Base-by-base conservation (phyloP, 1,140 invertebrate species). In the Polypedilum vanderplanki region DNA sequence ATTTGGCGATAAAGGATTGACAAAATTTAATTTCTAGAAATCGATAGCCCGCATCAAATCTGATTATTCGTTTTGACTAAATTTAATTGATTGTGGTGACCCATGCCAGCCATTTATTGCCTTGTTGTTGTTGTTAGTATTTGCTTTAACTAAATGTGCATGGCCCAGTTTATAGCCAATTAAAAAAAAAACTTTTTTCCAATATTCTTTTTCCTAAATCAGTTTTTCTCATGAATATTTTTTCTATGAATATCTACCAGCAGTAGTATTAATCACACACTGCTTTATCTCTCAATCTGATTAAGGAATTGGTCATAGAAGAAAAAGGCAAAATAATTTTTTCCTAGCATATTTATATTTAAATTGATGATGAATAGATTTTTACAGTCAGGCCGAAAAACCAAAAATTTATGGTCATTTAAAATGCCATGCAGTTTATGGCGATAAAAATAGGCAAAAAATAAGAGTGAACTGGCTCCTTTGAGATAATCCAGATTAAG, bases 401-500 rank as follows among this genome's bases (percentile, higher is more conserved):
- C 46, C 9, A 12, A 57, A 57, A n/a, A n/a, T 57, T 57, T 57
- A 57, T 57, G 46, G 10, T 15, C 15, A 57, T 57, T 57, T 57
- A 57, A 33, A 57, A 57, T 57, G 41, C 15, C 9, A 57, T n/a
- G 10, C 12, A 57, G 46, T n/a, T n/a, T 57, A 57, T 12, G 46
- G 15, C 15, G 46, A 57, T 57, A 57, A 57, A 57, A 57, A 57
- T 57, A 57, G 46, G 46, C 46, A 57, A 57, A 57, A 57, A 57
- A 57, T 57, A 57, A n/a, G 46, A 70, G 24, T 70, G 65, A 70
- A 17, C 20, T 22, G 65, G 65, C 65, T 70, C 65, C 65, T 70
- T 18, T 20, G 65, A 70, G 65, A 70, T 70, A 70, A 70, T 70
- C 65, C 65, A 70, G 65, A 18, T 70, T 70, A 70, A 22, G 65